Percentiles rank a stretch among this genome's conserved stretches.
Evolutionary conservation across 1,140 invertebrate genomes (phyloP).

Genomic region (Elysia chlorotica): DNA sequence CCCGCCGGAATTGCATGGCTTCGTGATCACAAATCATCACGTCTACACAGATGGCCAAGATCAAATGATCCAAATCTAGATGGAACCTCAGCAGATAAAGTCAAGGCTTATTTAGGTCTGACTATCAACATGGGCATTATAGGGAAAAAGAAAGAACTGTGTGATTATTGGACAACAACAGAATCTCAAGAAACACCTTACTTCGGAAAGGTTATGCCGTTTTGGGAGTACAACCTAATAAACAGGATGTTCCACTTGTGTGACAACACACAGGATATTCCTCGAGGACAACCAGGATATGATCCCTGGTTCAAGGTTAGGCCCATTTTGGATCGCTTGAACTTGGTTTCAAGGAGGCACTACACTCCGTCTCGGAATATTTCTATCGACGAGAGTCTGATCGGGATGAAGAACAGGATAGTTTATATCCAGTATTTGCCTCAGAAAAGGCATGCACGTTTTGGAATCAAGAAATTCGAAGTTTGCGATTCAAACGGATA

Average conservation of each 20-base stretch:
- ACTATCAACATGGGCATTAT: conserved; percentile 8
- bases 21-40: too few species aligned
- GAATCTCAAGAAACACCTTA: background rate
- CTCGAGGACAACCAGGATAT: too few species aligned
- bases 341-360: background rate
- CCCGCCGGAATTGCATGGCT: too few species aligned
- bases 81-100: too few species aligned
- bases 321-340: conserved; percentile 5
- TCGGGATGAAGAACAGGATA: conserved; percentile 24
- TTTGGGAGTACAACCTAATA: too few species aligned
- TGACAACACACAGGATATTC: too few species aligned
- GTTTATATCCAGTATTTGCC: conserved; percentile 19
- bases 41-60: too few species aligned
- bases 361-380: conserved; percentile 19
- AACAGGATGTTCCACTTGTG: too few species aligned
- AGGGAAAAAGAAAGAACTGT: background rate
- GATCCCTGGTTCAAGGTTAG: background rate
- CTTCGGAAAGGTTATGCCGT: background rate
- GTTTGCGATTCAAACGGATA: conserved; percentile 23
- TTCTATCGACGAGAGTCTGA: conserved; percentile 28
- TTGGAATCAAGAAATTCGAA: conserved; percentile 28
- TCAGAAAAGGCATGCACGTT: conserved; percentile 18
- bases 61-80: too few species aligned
- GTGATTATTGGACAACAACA: background rate
- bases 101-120: background rate